A percentile compares a stretch with the other conserved stretches of the same genome.
These are phyloP conservation scores for Beris chalybata DNA, from an alignment of 2,888 invertebrate genomes.

Conservation along the genomic window DNA sequence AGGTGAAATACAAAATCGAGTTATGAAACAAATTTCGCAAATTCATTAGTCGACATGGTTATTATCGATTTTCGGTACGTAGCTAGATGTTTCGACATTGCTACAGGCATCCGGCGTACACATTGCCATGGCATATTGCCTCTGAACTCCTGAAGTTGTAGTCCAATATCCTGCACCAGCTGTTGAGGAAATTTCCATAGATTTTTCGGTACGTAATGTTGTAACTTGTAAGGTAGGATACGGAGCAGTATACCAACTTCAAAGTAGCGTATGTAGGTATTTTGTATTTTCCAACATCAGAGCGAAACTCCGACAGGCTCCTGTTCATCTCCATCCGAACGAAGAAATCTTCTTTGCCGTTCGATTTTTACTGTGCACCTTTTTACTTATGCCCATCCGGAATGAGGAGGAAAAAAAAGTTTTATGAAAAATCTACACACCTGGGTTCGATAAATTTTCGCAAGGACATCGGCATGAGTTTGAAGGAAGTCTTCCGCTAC, in stretches of 20 bases:
- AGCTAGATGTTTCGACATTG: neutral
- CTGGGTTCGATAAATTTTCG: slow-evolving; percentile 26
- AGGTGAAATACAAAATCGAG: slow-evolving; percentile 28
- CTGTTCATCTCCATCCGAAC: slow-evolving; percentile 14
- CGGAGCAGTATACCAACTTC: too few species aligned
- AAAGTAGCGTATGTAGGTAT: neutral
- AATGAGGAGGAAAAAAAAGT: slow-evolving; percentile 15
- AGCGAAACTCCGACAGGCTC: neutral
- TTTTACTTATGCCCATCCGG: neutral
- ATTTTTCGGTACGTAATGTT: neutral
- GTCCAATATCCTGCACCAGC: slow-evolving; percentile 30
- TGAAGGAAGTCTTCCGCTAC: too few species aligned
- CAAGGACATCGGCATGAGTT: neutral
- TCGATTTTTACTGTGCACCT: slow-evolving; percentile 17
- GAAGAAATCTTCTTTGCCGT: slow-evolving; percentile 5
- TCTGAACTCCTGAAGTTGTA: slow-evolving; percentile 14
- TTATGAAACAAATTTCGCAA: slow-evolving; percentile 30
- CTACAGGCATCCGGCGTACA: neutral
- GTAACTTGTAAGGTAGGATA: too few species aligned
- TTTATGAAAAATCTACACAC: slow-evolving; percentile 32
- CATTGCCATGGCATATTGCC: neutral
- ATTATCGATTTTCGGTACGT: slow-evolving; percentile 25
- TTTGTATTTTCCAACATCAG: slow-evolving; percentile 8
- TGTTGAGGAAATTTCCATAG: slow-evolving; percentile 31
- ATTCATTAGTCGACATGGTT: slow-evolving; percentile 33